Evolutionary conservation across 2,888 invertebrate species (phyloP), one percentile per base, ranked within the genome.

Genomic region (Megalurothrips usitatus): DNA sequence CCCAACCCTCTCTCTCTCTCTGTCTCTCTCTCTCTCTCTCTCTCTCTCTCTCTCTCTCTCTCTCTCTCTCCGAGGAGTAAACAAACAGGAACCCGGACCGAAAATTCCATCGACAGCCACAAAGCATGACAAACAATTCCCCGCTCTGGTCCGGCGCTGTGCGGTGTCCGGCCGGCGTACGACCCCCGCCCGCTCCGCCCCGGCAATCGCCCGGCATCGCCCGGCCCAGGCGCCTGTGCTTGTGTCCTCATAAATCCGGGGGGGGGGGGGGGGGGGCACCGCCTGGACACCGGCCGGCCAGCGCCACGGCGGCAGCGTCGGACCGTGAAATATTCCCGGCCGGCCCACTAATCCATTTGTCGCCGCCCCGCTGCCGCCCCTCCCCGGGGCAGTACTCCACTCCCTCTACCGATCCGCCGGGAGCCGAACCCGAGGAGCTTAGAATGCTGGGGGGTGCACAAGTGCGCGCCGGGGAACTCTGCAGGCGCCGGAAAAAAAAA

Each of bases 81-180:
- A 75, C 68, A 75, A 75, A 75, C 68, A 12, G 68, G 68, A 12
- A 26, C 26, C 68, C 68, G 23, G 11, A 23, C 68, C 68, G 68
- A 75, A 43, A 43, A 75, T 75, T 26, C 68, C 68, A 75, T 75
- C 68, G 68, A 75, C 68, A 75, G 68, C 26, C 26, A 75, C 68
- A 75, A 75, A 75, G 68, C 68, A 75, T 75, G 68, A 75, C 68
- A 75, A 75, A 75, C 68, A 75, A 68, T 68, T 68, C 23, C 23
- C 19, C 23, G 26, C 14, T 26, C 68, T 17, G 14, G 58, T 4
- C 58, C 17, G 58, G 58, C 63, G 52, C 10, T 14, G 14, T n/a
- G 58, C 58, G 19, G n/a, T n/a, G 58, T n/a, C 58, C 58, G 12
- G 52, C 52, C 10, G 58, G 58, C 17, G 17, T n/a, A 14, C 19